phyloP scores from a whole-genome alignment of 2,888 invertebrate genomes.

The Thera obeliscata region DNA sequence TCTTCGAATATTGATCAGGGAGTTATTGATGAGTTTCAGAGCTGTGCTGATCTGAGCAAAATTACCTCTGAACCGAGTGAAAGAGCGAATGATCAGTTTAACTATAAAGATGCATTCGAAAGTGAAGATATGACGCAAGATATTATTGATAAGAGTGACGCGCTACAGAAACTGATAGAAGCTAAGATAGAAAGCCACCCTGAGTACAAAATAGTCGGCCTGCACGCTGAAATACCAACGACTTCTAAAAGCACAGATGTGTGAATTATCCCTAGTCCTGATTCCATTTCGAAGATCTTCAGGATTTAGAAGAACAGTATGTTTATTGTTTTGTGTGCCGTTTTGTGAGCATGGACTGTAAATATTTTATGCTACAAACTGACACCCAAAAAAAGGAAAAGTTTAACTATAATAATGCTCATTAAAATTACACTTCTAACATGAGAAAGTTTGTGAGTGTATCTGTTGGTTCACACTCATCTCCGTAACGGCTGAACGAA shows the following conservation, averaged over 20 bases:
- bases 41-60: conserved; percentile 54
- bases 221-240: conserved; percentile 66
- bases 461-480: no score
- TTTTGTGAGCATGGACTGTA: conserved; percentile 39
- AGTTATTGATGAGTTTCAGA: conserved; percentile 62
- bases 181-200: conserved; percentile 76
- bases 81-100: conserved; percentile 41
- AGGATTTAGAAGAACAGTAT: conserved; percentile 68
- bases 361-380: conserved; percentile 5
- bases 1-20: conserved; percentile 62
- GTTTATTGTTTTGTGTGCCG: conserved; percentile 64
- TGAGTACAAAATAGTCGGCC: conserved; percentile 72
- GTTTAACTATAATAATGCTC: not conserved
- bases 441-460: no score
- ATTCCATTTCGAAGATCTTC: conserved; percentile 52
- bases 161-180: conserved; percentile 71
- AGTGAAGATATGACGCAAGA: conserved; percentile 60
- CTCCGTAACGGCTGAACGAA: no score
- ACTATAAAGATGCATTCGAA: conserved; percentile 56
- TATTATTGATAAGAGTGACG: conserved; percentile 73
- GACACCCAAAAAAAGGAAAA: not conserved
- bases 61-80: conserved; percentile 33
- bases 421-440: not conserved
- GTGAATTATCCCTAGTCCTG: conserved; percentile 55
- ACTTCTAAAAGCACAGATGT: conserved; percentile 79